Conservation (phyloP, 1,140 invertebrate species). For the Pristionchus pacificus region DNA sequence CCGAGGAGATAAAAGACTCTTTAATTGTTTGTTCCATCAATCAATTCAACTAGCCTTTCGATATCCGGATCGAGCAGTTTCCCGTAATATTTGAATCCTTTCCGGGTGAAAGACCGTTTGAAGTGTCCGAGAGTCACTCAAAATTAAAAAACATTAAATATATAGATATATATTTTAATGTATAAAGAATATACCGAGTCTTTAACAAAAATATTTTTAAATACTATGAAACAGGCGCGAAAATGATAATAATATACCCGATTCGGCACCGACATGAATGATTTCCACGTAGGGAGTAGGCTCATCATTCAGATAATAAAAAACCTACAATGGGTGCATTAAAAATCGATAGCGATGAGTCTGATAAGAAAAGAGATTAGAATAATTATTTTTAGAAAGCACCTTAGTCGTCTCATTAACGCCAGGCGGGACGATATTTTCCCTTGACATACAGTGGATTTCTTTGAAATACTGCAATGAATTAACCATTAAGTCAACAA, state of each 20-base stretch:
- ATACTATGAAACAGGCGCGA: too few relatives aligned
- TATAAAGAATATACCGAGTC: too few relatives aligned
- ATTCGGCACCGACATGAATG: conserved; percentile 13
- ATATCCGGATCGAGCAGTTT: conserved; percentile 33
- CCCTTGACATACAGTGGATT: not conserved
- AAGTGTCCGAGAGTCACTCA: conserved; percentile 30
- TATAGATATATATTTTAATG: too few relatives aligned
- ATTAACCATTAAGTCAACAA: too few relatives aligned
- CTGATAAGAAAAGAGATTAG: not conserved
- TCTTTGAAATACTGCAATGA: too few relatives aligned
- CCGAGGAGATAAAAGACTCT: too few relatives aligned
- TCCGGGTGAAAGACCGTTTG: conserved; percentile 23
- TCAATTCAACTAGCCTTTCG: conserved; percentile 10
- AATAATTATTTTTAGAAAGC: not conserved
- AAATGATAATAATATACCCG: too few relatives aligned
- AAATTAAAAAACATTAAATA: too few relatives aligned
- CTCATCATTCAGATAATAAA: conserved; percentile 35
- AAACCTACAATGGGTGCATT: conserved; percentile 17
- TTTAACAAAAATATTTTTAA: too few relatives aligned
- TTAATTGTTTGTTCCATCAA: too few relatives aligned
- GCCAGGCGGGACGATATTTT: not conserved
- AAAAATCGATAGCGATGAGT: too few relatives aligned
- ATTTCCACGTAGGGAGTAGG: conserved; percentile 24
- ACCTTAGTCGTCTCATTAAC: not conserved
- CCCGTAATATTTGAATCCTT: conserved; percentile 31